phyloP scores from a whole-genome alignment of 2,888 invertebrate species.

The Thumatha senex region DNA sequence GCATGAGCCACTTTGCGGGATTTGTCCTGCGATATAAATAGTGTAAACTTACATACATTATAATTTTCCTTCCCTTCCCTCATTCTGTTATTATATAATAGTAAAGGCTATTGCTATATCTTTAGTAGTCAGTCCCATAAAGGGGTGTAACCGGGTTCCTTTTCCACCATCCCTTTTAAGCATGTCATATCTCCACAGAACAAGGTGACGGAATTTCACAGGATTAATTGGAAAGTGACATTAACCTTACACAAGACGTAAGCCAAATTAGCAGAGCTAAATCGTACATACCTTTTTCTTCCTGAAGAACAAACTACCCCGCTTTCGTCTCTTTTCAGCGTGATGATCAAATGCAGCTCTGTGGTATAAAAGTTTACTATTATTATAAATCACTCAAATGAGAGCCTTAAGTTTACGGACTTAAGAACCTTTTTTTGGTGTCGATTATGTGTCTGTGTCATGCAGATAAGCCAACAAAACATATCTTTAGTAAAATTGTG shows the following conservation, averaged over 20 bases:
- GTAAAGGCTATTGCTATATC: too few species aligned
- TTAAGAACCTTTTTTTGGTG: constrained; percentile 7
- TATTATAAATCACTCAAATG: background rate
- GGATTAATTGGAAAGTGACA: too few species aligned
- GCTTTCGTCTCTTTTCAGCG: constrained; percentile 92
- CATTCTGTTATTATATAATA: too few species aligned
- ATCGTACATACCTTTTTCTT: constrained; percentile 89
- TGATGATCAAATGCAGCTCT: constrained; percentile 88
- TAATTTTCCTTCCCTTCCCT: too few species aligned
- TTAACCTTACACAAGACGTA: too few species aligned
- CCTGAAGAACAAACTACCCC: constrained; percentile 95
- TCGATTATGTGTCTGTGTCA: constrained; percentile 20
- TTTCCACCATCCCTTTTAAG: too few species aligned
- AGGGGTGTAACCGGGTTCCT: too few species aligned
- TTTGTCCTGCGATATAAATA: constrained; percentile 84
- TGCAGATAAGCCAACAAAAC: constrained; percentile 33
- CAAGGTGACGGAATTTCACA: too few species aligned
- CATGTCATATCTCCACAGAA: too few species aligned
- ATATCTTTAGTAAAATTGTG: constrained; percentile 25
- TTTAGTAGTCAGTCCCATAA: too few species aligned
- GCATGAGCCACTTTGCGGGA: constrained; percentile 89
- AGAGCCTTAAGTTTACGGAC: background rate
- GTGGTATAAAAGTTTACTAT: constrained; percentile 27
- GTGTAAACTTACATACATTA: too few species aligned
- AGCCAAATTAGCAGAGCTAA: too few species aligned